Evolutionary conservation across 2,888 invertebrate species (phyloP).

Genomic region (Drosophila subsilvestris): DNA sequence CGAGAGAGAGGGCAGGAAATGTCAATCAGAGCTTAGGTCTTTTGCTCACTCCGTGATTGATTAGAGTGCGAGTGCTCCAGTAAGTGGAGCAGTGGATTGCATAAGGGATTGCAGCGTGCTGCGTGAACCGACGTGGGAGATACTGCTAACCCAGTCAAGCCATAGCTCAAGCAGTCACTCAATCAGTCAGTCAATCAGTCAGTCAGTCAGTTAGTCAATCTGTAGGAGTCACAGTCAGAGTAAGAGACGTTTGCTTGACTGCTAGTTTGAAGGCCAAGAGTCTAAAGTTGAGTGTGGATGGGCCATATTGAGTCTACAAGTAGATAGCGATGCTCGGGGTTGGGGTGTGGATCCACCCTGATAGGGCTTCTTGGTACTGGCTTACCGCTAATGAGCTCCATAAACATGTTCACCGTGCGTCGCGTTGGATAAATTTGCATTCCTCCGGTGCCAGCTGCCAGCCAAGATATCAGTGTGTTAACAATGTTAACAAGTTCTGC

Average conservation of each 20-base stretch:
- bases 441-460: conserved; percentile 15
- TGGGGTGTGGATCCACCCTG: conserved; percentile 1
- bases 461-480: conserved; percentile 61
- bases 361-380: conserved; percentile 63
- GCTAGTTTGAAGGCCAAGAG: conserved; percentile 68
- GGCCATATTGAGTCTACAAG: conserved; percentile 59
- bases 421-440: conserved; percentile 71
- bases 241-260: conserved; percentile 39
- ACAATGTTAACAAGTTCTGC: conserved; percentile 48
- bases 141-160: conserved; percentile 57
- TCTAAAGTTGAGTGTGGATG: conserved; percentile 53
- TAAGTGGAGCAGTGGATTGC: conserved; percentile 62
- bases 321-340: conserved; percentile 46
- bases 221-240: neutral
- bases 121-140: conserved; percentile 33
- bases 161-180: neutral
- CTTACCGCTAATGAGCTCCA: conserved; percentile 67
- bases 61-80: conserved; percentile 30
- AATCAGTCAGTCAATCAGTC: conserved; percentile 22
- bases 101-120: conserved; percentile 50
- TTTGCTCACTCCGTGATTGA: conserved; percentile 55
- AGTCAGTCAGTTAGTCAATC: conserved; percentile 28
- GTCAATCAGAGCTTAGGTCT: conserved; percentile 64
- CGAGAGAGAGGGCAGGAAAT: conserved; percentile 64
- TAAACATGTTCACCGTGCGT: conserved; percentile 61